Conservation (phyloP, 2,113 vertebrate species). For the Crotalus helleri region DNA sequence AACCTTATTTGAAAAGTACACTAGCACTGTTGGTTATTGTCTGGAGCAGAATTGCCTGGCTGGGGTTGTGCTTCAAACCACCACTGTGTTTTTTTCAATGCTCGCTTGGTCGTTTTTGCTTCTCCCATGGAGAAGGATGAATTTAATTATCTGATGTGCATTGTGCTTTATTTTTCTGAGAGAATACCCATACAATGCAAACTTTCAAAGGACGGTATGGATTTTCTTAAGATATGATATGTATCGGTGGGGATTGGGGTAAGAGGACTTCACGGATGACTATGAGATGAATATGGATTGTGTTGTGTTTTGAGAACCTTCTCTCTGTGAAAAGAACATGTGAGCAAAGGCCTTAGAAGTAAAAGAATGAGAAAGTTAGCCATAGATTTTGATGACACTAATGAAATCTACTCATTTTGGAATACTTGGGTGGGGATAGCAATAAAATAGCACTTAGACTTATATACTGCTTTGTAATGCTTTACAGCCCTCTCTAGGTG, state of each 20-base stretch:
- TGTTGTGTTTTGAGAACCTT: slow-evolving; percentile 34
- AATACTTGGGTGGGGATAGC: neutral
- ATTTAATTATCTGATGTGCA: slow-evolving; percentile 47
- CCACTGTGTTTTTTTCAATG: slow-evolving; percentile 18
- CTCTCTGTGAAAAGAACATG: slow-evolving; percentile 41
- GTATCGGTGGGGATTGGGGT: neutral
- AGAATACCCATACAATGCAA: slow-evolving; percentile 30
- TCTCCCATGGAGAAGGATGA: slow-evolving; percentile 35
- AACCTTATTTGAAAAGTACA: slow-evolving; percentile 31
- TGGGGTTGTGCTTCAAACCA: slow-evolving; percentile 37
- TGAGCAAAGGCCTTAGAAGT: slow-evolving; percentile 50
- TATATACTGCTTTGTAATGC: neutral
- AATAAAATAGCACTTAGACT: neutral
- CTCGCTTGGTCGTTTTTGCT: slow-evolving; percentile 38
- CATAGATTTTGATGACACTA: neutral
- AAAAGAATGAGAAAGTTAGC: slow-evolving; percentile 43
- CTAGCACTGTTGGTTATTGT: slow-evolving; percentile 20
- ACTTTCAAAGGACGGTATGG: slow-evolving; percentile 23
- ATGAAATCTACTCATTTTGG: neutral
- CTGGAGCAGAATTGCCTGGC: slow-evolving; percentile 6
- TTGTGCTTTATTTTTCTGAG: neutral
- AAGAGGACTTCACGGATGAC: neutral
- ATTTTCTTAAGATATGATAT: neutral
- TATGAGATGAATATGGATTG: slow-evolving; percentile 14
- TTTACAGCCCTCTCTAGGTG: neutral